phyloP scores from a whole-genome alignment of 2,888 invertebrate genomes.

The Strigamia maritima region DNA sequence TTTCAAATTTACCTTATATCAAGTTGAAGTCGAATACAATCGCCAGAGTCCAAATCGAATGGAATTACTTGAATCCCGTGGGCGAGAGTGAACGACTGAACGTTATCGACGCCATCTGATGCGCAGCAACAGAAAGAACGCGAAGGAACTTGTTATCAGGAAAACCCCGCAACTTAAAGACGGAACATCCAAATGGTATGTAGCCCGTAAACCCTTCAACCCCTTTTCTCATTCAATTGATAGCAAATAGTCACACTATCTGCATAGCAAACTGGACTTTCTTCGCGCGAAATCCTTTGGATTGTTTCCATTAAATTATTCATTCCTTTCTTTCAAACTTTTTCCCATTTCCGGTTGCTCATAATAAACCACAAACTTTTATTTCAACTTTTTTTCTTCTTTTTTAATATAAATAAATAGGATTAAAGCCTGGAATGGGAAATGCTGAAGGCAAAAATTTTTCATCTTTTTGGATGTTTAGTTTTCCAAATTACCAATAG shows the following conservation, averaged over 20 bases:
- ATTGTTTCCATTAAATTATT: not conserved
- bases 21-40: not conserved
- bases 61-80: constrained; percentile 18
- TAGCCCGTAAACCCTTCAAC: constrained; percentile 11
- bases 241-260: not conserved
- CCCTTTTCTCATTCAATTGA: not conserved
- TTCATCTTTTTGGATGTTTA: not conserved
- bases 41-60: constrained; percentile 25
- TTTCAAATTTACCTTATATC: not conserved
- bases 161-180: not conserved
- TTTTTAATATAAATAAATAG: not conserved
- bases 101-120: constrained; percentile 22
- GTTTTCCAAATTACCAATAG: not conserved
- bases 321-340: not conserved
- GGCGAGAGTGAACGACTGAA: not conserved
- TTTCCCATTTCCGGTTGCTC: not conserved
- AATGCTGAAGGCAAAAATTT: not conserved
- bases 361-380: not conserved
- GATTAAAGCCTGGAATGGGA: not conserved
- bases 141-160: not conserved
- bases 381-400: not conserved
- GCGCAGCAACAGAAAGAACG: not conserved
- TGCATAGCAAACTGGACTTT: not conserved
- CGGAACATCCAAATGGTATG: not conserved
- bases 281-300: not conserved